Base-by-base conservation (phyloP, 2,797 vertebrate species). In the Champsocephalus gunnari region DNA sequence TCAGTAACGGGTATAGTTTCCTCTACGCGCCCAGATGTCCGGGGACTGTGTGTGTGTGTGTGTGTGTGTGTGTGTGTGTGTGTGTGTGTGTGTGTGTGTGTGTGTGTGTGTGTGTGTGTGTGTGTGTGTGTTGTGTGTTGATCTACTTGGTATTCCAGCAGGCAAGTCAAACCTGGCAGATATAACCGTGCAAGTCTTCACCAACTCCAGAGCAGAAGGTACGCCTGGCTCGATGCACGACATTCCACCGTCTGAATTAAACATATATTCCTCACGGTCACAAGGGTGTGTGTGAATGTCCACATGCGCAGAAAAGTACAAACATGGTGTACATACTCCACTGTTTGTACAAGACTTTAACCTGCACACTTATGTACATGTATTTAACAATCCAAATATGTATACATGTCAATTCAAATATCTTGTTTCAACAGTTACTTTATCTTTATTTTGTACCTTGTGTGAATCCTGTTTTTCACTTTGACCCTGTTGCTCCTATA, bases 121-220 rank as follows among this genome's bases (percentile, higher is more conserved):
- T 21, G 21, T 21, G 21, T 21, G 21, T 21, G 21, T 21, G 21
- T 58, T 58, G 79, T 73, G 68, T 68, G 81, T 61, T 58, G 79
- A 80, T 75, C 66, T 70, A 48, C 69, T 79, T 71, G 71, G 68
- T 73, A 63, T 79, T 71, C 75, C 28, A 59, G 48, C 51, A 45
- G 79, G 63, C 73, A 68, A 73, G 79, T 83, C 62, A 21, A 75
- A 68, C 80, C 48, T 70, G 55, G 79, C 80, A 70, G 78, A 82
- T 71, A 61, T 13, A 76, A 7, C 51, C 54, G n/a, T 60, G 66
- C 49, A 57, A 73, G 75, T 69, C 86, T 56, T 77, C 75, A 58
- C 72, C 80, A 77, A 67, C 19, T 71, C 63, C 19, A 11, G 28
- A 79, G 67, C 66, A 73, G 76, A 65, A 57, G 66, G 66, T 66